Evolutionary conservation across 2,888 invertebrate genomes (phyloP).

Genomic region (Chromoteleia sp.): DNA sequence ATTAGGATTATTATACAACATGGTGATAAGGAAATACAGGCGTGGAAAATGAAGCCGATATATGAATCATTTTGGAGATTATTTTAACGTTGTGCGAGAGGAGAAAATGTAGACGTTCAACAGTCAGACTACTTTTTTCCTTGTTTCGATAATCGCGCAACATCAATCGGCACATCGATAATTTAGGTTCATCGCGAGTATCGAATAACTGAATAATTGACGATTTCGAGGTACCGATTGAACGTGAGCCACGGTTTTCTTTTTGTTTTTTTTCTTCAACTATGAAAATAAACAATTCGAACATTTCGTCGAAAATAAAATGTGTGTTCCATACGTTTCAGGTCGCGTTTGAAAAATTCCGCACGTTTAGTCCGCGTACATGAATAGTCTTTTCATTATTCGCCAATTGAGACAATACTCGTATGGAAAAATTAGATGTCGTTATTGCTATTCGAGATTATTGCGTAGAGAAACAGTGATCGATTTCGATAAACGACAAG

Average conservation of each 20-base stretch:
- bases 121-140: conserved; percentile 43
- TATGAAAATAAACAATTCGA: conserved; percentile 7
- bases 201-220: conserved; percentile 50
- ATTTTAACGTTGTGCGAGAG: conserved; percentile 71
- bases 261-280: neutral
- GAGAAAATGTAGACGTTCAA: conserved; percentile 60
- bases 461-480: conserved; percentile 5
- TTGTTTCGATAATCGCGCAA: conserved; percentile 3
- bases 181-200: conserved; percentile 10
- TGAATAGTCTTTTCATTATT: conserved; percentile 12
- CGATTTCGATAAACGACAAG: conserved; percentile 4
- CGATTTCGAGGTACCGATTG: conserved; percentile 25
- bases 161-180: conserved; percentile 23
- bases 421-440: conserved; percentile 51
- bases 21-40: conserved; percentile 59
- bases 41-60: conserved; percentile 59
- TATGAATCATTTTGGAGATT: conserved; percentile 48
- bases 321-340: conserved; percentile 10
- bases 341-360: conserved; percentile 13
- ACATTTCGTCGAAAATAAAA: conserved; percentile 10
- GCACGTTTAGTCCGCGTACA: conserved; percentile 3
- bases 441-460: conserved; percentile 37
- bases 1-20: conserved; percentile 53
- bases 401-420: conserved; percentile 45
- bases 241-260: neutral